phyloP scores from a whole-genome alignment of 2,797 vertebrate genomes.

The Leptodactylus fallax region DNA sequence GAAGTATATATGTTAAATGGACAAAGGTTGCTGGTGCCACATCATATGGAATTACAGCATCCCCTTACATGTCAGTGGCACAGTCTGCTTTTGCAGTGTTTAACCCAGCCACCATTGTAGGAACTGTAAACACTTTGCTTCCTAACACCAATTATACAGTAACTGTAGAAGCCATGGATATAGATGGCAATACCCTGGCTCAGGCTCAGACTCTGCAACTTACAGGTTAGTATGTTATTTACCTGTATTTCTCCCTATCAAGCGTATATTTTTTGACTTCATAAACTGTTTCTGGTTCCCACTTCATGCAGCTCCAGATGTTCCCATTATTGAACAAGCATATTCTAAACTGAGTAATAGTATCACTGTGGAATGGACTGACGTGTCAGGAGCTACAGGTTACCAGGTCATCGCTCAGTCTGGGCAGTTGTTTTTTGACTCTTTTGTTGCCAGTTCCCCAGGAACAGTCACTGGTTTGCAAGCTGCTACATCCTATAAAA shows the following conservation, averaged over 20 bases:
- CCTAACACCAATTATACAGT: constrained; percentile 73
- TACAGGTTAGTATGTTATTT: constrained; percentile 72
- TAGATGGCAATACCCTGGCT: constrained; percentile 64
- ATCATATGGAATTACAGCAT: constrained; percentile 78
- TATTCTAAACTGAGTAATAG: constrained; percentile 86
- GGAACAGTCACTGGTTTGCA: constrained; percentile 79
- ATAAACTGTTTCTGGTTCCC: background rate
- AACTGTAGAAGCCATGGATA: constrained; percentile 75
- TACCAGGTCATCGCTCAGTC: constrained; percentile 83
- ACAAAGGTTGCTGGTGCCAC: constrained; percentile 70
- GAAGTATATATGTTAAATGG: constrained; percentile 75
- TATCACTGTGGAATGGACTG: constrained; percentile 84
- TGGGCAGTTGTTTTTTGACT: constrained; percentile 81
- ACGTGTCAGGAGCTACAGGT: constrained; percentile 74
- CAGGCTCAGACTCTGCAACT: constrained; percentile 62
- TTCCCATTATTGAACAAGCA: constrained; percentile 81
- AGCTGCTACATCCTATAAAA: constrained; percentile 83
- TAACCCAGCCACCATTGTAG: constrained; percentile 78
- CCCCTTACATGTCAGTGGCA: constrained; percentile 63
- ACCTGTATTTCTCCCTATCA: background rate
- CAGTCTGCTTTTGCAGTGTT: constrained; percentile 70
- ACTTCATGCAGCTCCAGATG: constrained; percentile 79
- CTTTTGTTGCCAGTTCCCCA: constrained; percentile 78
- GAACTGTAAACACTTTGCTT: constrained; percentile 75
- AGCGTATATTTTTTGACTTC: background rate